Percentiles rank a stretch among this genome's conserved stretches.
Evolutionary conservation across 2,888 invertebrate species (phyloP).

Genomic region (Acanthococcus lagerstroemiae): DNA sequence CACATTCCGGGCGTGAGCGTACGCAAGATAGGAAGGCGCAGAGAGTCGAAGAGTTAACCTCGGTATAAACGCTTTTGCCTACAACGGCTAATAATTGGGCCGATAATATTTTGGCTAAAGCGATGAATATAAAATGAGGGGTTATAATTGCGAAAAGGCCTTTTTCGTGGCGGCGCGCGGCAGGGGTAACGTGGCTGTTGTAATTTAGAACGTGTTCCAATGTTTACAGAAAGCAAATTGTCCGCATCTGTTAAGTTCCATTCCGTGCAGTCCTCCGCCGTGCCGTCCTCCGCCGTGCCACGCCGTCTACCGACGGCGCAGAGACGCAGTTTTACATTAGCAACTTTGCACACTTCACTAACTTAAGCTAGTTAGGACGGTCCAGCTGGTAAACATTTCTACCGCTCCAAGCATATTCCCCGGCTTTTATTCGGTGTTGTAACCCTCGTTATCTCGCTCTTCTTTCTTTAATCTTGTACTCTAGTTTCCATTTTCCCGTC

Average conservation of each 20-base stretch:
- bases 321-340: constrained; percentile 29
- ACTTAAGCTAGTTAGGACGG: constrained; percentile 30
- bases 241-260: constrained; percentile 34
- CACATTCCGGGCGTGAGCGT: too few species aligned
- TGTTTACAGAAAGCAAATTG: constrained; percentile 35
- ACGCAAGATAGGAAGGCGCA: too few species aligned
- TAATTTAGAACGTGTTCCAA: constrained; percentile 35
- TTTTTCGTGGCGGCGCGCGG: constrained; percentile 12
- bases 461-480: constrained; percentile 7
- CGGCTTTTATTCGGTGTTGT: constrained; percentile 12
- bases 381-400: constrained; percentile 28
- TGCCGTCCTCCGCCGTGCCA: not conserved
- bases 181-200: constrained; percentile 19
- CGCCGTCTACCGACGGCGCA: not conserved
- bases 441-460: constrained; percentile 9
- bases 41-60: too few species aligned
- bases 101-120: constrained; percentile 25
- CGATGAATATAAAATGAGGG: constrained; percentile 32
- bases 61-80: too few species aligned
- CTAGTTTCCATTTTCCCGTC: not conserved
- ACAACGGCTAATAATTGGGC: constrained; percentile 11
- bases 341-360: constrained; percentile 30
- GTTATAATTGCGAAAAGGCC: constrained; percentile 29
- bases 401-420: not conserved
- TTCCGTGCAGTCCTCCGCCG: constrained; percentile 1